A percentile compares a stretch with the other conserved stretches of the same genome.
These are phyloP conservation scores for Dinomys branickii DNA, from an alignment of 2,113 vertebrate genomes.

Conservation along the genomic window DNA sequence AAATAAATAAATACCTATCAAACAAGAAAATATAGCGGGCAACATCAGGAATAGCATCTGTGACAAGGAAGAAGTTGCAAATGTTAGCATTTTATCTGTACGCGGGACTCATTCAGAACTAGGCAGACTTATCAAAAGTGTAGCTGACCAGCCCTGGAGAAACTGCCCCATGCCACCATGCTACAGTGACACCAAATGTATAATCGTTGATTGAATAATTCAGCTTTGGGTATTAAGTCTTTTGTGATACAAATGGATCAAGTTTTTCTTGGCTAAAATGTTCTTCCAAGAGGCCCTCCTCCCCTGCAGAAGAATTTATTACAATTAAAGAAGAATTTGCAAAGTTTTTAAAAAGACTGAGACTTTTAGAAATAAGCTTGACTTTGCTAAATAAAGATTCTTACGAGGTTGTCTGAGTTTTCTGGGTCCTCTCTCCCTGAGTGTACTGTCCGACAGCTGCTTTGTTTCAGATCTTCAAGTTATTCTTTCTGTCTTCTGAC, in stretches of 20 bases:
- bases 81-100: neutral
- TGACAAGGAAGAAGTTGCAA: neutral
- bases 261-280: neutral
- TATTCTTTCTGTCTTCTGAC: constrained; percentile 55
- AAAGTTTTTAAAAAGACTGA: neutral
- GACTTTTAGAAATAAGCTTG: neutral
- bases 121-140: neutral
- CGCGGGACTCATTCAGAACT: neutral
- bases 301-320: neutral
- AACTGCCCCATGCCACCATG: neutral
- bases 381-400: constrained; percentile 15
- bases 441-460: neutral
- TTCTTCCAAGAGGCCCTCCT: neutral
- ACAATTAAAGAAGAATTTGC: neutral
- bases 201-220: neutral
- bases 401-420: neutral
- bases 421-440: constrained; percentile 19
- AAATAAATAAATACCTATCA: too few relatives aligned
- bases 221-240: neutral
- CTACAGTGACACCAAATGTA: neutral
- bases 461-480: constrained; percentile 49
- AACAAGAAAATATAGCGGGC: neutral
- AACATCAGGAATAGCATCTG: neutral
- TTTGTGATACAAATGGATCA: neutral
- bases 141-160: neutral